phyloP scores from a whole-genome alignment of 1,140 invertebrate genomes.

The Aporrectodea caliginosa region DNA sequence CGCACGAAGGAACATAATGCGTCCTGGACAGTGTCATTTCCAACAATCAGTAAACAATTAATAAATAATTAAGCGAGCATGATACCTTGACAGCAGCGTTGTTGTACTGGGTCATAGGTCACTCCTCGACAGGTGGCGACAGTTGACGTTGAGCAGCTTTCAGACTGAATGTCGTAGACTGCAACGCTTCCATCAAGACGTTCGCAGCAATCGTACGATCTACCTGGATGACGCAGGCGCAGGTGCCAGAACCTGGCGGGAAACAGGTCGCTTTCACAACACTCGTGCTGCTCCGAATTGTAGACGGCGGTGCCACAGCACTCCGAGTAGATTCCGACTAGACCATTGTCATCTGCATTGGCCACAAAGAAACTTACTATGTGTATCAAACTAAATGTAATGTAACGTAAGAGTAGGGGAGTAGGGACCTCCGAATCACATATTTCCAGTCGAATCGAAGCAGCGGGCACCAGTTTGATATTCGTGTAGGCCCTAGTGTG shows the following conservation, averaged over 20 bases:
- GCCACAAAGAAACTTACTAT: too few species aligned
- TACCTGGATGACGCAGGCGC: neutral
- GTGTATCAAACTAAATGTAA: too few species aligned
- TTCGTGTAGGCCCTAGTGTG: too few species aligned
- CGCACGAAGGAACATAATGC: too few species aligned
- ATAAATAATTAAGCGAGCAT: too few species aligned
- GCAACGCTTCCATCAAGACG: neutral
- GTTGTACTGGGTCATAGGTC: neutral
- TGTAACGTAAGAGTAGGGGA: too few species aligned
- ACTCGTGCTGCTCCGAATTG: neutral
- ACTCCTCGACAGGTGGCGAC: neutral
- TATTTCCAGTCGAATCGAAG: too few species aligned
- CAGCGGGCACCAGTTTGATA: too few species aligned
- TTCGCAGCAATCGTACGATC: neutral
- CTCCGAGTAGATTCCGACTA: neutral
- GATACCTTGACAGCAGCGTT: conserved; percentile 1
- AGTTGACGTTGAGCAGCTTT: neutral
- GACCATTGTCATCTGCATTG: neutral
- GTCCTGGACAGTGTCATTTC: too few species aligned
- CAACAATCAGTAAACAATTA: too few species aligned
- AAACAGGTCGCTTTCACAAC: neutral
- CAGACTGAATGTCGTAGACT: neutral
- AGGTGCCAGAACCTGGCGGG: neutral
- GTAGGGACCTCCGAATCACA: too few species aligned
- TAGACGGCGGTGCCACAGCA: neutral